Evolutionary conservation across 2,113 vertebrate genomes (phyloP), one percentile per base, ranked within the genome.

Genomic region (Sinocyclocheilus anshuiensis): DNA sequence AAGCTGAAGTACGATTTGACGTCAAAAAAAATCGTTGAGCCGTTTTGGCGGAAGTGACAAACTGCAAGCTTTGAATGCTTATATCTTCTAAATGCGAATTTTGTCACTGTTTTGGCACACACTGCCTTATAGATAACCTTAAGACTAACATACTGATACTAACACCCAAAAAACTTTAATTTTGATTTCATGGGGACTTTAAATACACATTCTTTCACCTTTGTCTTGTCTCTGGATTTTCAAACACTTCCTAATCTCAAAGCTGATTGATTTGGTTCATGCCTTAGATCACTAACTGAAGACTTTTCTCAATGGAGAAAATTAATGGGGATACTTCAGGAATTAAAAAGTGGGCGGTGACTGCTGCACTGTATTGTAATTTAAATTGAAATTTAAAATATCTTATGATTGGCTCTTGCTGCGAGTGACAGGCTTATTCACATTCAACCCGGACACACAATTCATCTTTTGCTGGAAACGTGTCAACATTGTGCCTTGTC

Each of bases 401-500:
- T 71, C 67, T 71, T 39, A 1, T 0, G 33, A 72, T 6, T 72
- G 69, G 20, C 20, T 42, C 8, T 42, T 42, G 7, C 42, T 72
- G 69, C 10, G 4, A 42, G 16, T 55, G 76, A 55, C 8, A 55
- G 7, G 13, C 48, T 53, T 8, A 33, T 77, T 55, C 2, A 26
- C 8, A 18, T 33, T 77, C 16, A 55, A 26, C 48, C 48, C 18
- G 26, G 50, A 20, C 45, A 55, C 9, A 20, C 16, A 77, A 29
- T 55, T 77, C 20, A 4, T 4, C 50, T 55, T 77, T 55, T 33
- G 26, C 76, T 77, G 24, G 24, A 77, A 77, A 77, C 26, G 1
- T 77, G 50, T 57, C 76, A 77, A n/a, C 76, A 77, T 55, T 29
- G 48, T 26, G 3, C 48, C 48, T 29, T 53, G 48, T 77, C 75